Conservation (phyloP, 2,888 invertebrate genomes). For the Acleris cristana region DNA sequence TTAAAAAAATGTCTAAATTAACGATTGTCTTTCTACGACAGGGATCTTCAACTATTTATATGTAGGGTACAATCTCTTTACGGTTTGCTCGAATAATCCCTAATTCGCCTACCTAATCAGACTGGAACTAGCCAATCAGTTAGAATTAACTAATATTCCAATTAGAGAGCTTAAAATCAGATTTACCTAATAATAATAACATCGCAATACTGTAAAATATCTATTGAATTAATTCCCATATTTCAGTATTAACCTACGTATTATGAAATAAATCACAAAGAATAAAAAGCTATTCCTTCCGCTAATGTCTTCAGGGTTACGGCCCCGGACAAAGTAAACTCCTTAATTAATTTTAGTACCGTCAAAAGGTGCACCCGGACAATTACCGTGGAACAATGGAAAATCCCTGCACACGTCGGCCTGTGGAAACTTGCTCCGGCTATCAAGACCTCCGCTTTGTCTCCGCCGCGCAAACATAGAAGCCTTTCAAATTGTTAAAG, state of each 20-base stretch:
- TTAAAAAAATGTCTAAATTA: too few species aligned
- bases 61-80: too few species aligned
- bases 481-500: neutral
- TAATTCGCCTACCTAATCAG: neutral
- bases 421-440: slow-evolving; percentile 18
- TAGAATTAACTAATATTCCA: neutral
- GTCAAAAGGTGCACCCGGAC: slow-evolving; percentile 36
- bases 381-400: slow-evolving; percentile 29
- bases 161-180: neutral
- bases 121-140: neutral
- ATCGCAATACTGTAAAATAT: neutral
- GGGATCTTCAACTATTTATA: too few species aligned
- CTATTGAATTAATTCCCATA: neutral
- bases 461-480: slow-evolving; percentile 19
- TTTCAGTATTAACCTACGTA: neutral
- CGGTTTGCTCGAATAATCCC: too few species aligned
- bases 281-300: slow-evolving; percentile 7
- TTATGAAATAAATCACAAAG: neutral
- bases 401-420: slow-evolving; percentile 25
- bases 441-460: slow-evolving; percentile 22
- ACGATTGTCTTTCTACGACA: too few species aligned
- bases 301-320: slow-evolving; percentile 22
- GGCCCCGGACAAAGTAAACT: slow-evolving; percentile 30
- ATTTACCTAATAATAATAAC: neutral
- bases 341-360: slow-evolving; percentile 31